A percentile compares a stretch with the other conserved stretches of the same genome.
Conservation (phyloP, 2,797 vertebrate species). For the Tinamus major region DNA sequence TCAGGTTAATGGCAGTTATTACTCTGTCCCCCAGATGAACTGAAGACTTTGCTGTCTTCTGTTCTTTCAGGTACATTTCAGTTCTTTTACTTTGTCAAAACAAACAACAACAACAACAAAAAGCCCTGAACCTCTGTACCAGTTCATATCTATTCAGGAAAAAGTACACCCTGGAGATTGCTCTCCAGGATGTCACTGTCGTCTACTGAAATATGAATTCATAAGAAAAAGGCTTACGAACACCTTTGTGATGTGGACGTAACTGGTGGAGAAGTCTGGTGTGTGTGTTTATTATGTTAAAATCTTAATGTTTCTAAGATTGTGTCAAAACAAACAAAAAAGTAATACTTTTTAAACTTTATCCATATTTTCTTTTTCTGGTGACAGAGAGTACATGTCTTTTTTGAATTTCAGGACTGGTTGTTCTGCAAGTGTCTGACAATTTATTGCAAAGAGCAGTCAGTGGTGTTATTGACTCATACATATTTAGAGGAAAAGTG, state of each 20-base stretch:
- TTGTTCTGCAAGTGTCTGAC: neutral
- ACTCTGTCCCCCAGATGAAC: neutral
- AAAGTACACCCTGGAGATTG: neutral
- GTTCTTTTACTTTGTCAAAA: neutral
- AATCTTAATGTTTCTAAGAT: neutral
- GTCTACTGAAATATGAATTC: neutral
- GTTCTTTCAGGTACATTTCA: neutral
- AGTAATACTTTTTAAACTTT: neutral
- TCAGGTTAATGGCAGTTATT: neutral
- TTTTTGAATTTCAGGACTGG: neutral
- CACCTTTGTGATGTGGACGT: neutral
- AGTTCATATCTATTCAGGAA: neutral
- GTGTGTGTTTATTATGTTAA: neutral
- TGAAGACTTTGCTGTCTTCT: neutral
- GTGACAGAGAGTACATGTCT: neutral
- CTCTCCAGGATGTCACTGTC: neutral
- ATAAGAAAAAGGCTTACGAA: neutral
- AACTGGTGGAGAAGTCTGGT: neutral
- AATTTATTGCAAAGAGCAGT: neutral
- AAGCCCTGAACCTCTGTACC: neutral
- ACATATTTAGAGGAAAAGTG: neutral
- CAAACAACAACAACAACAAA: too few species aligned
- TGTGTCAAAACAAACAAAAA: accelerated
- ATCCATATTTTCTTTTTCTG: neutral
- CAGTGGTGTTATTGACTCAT: neutral